Evolutionary conservation across 2,888 invertebrate genomes (phyloP).

Genomic region (Sarcophaga variegata): DNA sequence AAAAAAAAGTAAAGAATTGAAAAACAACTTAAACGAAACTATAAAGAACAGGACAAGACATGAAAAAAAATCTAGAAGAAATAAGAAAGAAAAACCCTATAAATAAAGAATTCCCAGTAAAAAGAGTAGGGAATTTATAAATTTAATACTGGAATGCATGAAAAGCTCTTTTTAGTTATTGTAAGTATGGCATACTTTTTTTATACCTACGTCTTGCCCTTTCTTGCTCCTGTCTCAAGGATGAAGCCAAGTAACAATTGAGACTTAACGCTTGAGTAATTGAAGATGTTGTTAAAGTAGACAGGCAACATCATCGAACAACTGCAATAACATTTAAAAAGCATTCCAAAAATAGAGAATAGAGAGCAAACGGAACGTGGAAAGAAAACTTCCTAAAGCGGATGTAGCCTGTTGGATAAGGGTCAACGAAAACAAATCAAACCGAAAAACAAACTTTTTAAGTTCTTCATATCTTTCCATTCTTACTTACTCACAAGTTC

Average conservation of each 20-base stretch:
- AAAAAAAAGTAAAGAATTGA: neutral
- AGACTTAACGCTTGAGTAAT: conserved; percentile 68
- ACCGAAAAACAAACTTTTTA: conserved; percentile 47
- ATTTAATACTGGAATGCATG: neutral
- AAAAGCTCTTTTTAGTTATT: conserved; percentile 8
- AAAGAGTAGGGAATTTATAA: neutral
- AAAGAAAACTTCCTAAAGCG: conserved; percentile 35
- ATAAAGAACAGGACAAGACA: conserved; percentile 3
- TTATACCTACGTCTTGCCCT: neutral
- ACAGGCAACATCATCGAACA: conserved; percentile 56
- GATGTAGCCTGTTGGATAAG: conserved; percentile 52
- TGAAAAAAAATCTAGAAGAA: neutral
- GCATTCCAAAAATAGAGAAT: neutral
- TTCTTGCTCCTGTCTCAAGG: neutral
- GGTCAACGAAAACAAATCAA: conserved; percentile 59
- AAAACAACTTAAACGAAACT: conserved; percentile 47
- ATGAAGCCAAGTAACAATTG: conserved; percentile 57
- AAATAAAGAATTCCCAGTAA: neutral
- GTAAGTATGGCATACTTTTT: neutral
- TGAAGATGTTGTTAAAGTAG: conserved; percentile 60
- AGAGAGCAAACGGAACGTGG: neutral
- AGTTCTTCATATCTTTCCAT: conserved; percentile 37
- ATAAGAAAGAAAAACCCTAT: conserved; percentile 1
- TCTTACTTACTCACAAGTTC: too few relatives aligned
- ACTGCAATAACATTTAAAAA: conserved; percentile 1